Conservation (phyloP, 2,113 vertebrate species). For the Poeciliopsis retropinna region DNA sequence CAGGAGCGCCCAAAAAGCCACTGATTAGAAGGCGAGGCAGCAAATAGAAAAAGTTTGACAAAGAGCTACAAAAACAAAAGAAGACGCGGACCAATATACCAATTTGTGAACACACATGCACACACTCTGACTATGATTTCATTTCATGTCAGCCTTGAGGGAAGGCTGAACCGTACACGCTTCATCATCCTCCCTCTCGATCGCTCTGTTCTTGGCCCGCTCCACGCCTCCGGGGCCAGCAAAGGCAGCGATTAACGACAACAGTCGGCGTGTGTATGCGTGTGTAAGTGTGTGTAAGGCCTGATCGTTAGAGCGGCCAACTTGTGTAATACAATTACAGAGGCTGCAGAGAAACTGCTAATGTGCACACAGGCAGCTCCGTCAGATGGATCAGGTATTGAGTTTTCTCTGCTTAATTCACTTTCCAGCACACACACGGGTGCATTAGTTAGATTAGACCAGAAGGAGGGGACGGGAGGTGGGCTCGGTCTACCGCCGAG, state of each 20-base stretch:
- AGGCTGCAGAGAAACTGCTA: slow-evolving; percentile 82
- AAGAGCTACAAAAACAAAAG: slow-evolving; percentile 44
- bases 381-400: slow-evolving; percentile 84
- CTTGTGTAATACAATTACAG: slow-evolving; percentile 84
- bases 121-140: slow-evolving; percentile 45
- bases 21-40: slow-evolving; percentile 71
- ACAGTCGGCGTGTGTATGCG: slow-evolving; percentile 73
- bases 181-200: slow-evolving; percentile 60
- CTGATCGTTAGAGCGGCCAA: slow-evolving; percentile 81
- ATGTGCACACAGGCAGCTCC: slow-evolving; percentile 79
- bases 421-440: slow-evolving; percentile 82
- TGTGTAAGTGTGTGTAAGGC: slow-evolving; percentile 81
- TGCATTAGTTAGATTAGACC: slow-evolving; percentile 85
- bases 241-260: slow-evolving; percentile 79
- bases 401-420: slow-evolving; percentile 84
- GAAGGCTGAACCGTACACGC: slow-evolving; percentile 44
- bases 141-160: slow-evolving; percentile 66
- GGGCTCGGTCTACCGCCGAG: slow-evolving; percentile 62
- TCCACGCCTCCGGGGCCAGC: slow-evolving; percentile 66
- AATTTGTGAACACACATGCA: slow-evolving; percentile 20
- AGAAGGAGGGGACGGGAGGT: slow-evolving; percentile 53
- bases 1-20: slow-evolving; percentile 54
- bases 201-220: slow-evolving; percentile 69
- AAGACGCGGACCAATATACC: slow-evolving; percentile 33
- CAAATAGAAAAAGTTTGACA: slow-evolving; percentile 44